Evolutionary conservation across 2,797 vertebrate species (phyloP).

Genomic region (Podargus strigoides): DNA sequence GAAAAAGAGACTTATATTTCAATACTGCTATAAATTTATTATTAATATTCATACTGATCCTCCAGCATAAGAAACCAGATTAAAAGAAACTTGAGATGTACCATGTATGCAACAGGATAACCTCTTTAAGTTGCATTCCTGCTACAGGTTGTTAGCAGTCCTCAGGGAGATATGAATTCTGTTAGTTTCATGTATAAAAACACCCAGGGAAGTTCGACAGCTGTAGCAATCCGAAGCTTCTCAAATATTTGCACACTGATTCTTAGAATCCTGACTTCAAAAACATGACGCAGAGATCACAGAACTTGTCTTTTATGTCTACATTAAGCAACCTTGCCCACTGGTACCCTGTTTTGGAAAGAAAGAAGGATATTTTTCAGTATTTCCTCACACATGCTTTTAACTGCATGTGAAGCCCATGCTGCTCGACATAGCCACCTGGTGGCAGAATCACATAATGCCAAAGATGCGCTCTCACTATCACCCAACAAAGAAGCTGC

Average conservation of each 20-base stretch:
- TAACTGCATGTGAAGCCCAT: background rate
- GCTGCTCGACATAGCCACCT: background rate
- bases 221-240: background rate
- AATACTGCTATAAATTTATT: background rate
- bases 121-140: background rate
- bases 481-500: background rate
- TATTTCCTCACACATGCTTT: background rate
- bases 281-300: background rate
- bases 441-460: background rate
- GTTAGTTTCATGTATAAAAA: background rate
- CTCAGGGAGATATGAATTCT: background rate
- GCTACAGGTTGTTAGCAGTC: background rate
- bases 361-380: background rate
- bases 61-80: background rate
- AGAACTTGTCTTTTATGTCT: background rate
- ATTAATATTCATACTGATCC: background rate
- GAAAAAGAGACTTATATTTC: background rate
- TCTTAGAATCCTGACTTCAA: background rate
- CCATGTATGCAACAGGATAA: background rate
- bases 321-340: background rate
- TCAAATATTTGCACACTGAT: background rate
- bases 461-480: background rate
- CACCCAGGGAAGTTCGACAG: background rate
- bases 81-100: background rate
- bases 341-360: background rate